Conservation (phyloP, 2,113 vertebrate genomes). For the Silurus meridionalis region DNA sequence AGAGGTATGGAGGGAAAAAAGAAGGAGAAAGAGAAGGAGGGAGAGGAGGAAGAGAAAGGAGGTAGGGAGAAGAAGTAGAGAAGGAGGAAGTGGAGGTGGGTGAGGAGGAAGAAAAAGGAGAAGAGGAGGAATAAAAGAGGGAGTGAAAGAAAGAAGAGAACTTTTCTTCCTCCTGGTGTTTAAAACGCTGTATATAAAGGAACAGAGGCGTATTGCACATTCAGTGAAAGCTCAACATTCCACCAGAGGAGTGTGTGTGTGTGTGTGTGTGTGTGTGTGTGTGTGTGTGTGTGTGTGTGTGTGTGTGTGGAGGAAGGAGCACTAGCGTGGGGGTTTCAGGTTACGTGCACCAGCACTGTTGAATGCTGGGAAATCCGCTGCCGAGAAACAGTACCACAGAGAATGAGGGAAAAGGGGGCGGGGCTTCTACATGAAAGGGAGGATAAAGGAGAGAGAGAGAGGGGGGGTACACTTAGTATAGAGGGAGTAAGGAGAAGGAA, state of each 20-base stretch:
- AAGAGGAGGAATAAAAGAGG: constrained; percentile 43
- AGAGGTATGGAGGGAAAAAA: not conserved
- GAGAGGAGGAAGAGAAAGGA: not conserved
- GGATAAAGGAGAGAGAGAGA: not conserved
- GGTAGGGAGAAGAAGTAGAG: too few relatives aligned
- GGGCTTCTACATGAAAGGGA: not conserved
- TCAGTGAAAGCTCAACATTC: constrained; percentile 92
- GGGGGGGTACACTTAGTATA: not conserved
- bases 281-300: constrained; percentile 28
- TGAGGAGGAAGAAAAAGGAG: not conserved
- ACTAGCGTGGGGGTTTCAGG: not conserved
- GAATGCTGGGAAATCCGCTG: constrained; percentile 61
- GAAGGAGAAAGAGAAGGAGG: not conserved
- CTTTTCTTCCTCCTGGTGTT: constrained; percentile 79
- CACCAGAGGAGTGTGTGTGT: constrained; percentile 58
- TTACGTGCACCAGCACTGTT: constrained; percentile 34
- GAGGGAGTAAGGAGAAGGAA: constrained; percentile 16
- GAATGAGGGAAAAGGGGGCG: constrained; percentile 17
- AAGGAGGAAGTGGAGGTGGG: not conserved
- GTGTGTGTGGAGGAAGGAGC: not conserved
- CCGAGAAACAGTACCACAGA: constrained; percentile 37
- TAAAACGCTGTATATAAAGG: constrained; percentile 84
- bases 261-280: constrained; percentile 32
- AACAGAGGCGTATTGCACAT: constrained; percentile 98
- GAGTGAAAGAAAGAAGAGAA: constrained; percentile 68